These are phyloP conservation scores for Helicorthomorpha holstii DNA, from an alignment of 1,140 invertebrate species.

Conservation along the genomic window DNA sequence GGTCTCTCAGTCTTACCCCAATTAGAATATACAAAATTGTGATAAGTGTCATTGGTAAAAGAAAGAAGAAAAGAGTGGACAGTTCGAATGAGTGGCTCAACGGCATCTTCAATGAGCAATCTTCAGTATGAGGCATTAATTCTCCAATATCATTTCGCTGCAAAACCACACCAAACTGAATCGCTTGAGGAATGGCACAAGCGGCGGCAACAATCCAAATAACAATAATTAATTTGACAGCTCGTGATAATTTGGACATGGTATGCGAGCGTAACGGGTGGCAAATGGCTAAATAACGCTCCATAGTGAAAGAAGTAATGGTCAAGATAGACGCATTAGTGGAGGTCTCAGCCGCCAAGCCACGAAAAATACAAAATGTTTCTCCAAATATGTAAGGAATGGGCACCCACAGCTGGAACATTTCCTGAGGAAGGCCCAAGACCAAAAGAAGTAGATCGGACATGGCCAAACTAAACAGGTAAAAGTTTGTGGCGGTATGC, in stretches of 20 bases:
- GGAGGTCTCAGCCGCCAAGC: constrained; percentile 70
- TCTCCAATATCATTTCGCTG: not conserved
- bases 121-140: too few relatives aligned
- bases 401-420: constrained; percentile 69
- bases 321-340: constrained; percentile 85
- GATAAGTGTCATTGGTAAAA: constrained; percentile 68
- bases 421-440: constrained; percentile 55
- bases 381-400: constrained; percentile 78
- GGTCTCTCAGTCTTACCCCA: constrained; percentile 43
- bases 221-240: constrained; percentile 35
- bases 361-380: constrained; percentile 63
- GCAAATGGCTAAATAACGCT: constrained; percentile 87
- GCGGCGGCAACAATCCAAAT: constrained; percentile 40
- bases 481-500: constrained; percentile 55
- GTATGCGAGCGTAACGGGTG: constrained; percentile 76
- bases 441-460: constrained; percentile 36
- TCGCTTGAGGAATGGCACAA: constrained; percentile 52
- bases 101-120: constrained; percentile 1
- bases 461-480: constrained; percentile 52
- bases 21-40: constrained; percentile 68
- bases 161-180: constrained; percentile 24
- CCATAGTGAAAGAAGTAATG: constrained; percentile 84
- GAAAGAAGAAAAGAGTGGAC: constrained; percentile 68
- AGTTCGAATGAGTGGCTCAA: constrained; percentile 55
- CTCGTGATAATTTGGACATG: constrained; percentile 48